Base-by-base conservation (phyloP, 2,888 invertebrate species). In the Lycia hirtaria region DNA sequence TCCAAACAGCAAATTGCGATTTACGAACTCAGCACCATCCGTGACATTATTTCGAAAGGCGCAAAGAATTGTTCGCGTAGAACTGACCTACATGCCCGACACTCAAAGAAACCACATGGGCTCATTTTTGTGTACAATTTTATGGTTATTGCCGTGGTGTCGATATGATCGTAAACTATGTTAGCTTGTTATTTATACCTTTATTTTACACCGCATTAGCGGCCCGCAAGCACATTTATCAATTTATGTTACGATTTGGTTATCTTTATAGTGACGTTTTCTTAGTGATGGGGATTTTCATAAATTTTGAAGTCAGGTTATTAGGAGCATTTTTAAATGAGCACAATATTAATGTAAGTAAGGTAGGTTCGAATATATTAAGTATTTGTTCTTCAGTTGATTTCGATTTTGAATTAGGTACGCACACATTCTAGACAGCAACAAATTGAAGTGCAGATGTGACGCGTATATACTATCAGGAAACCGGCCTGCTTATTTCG, bases 1-100 rank as follows among this genome's bases (percentile, higher is more conserved):
- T 64, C 41, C 47, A 50, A 35, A 43, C 22, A 60, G 56, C 44
- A 58, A 66, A 63, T 60, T 45, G 56, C 60, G 22, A 56, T 51
- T 67, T 63, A 61, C 57, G 51, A 35, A 64, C 51, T 38, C 51
- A 45, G 44, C 41, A 52, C 32, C 37, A 50, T 45, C 50, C 64
- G 60, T 62, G 58, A 60, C 60, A 54, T n/a, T 56, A 52, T 50
- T 62, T 52, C 44, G 51, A 60, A 51, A 51, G 56, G 9, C 15
- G n/a, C 22, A 40, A 40, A 40, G 15, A 41, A 41, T 26, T 26
- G 26, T 10, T 26, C 17, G 17, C 40, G 17, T 28, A 20, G 33
- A 40, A 30, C 50, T 61, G 62, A 61, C 62, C 64, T 52, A 63
- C 58, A 45, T 56, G 19, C 40, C 20, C 60, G 47, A 51, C 53